A percentile compares a stretch with the other conserved stretches of the same genome.
phyloP scores from a whole-genome alignment of 2,797 vertebrate species.

The Petrocephalus sullivani region DNA sequence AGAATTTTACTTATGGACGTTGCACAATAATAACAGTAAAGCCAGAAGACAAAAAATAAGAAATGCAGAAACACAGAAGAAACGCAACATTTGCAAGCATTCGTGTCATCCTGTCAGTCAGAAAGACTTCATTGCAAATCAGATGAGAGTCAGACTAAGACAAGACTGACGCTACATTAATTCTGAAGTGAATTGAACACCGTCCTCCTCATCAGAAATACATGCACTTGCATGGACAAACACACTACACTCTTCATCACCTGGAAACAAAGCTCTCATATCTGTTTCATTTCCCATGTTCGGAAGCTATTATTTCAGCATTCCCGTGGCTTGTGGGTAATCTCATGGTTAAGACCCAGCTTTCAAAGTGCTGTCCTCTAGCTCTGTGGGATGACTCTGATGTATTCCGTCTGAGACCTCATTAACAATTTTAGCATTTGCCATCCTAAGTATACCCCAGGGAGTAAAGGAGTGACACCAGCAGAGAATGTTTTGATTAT shows the following conservation, averaged over 20 bases:
- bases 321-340: neutral
- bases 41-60: too few species aligned
- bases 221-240: neutral
- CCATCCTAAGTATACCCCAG: neutral
- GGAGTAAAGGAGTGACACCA: neutral
- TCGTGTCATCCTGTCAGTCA: neutral
- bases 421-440: neutral
- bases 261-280: neutral
- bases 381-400: neutral
- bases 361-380: neutral
- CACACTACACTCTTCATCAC: neutral
- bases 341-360: neutral
- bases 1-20: neutral
- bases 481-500: neutral
- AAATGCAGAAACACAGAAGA: too few species aligned
- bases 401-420: neutral
- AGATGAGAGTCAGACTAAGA: neutral
- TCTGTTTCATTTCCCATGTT: neutral
- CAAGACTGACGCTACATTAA: neutral
- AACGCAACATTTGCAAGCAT: neutral
- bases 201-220: neutral
- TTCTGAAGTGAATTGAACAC: neutral
- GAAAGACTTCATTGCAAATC: neutral
- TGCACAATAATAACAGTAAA: neutral
- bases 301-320: neutral